Evolutionary conservation across 2,797 vertebrate genomes (phyloP), one percentile per base, ranked within the genome.

Genomic region (Silurus aristotelis): DNA sequence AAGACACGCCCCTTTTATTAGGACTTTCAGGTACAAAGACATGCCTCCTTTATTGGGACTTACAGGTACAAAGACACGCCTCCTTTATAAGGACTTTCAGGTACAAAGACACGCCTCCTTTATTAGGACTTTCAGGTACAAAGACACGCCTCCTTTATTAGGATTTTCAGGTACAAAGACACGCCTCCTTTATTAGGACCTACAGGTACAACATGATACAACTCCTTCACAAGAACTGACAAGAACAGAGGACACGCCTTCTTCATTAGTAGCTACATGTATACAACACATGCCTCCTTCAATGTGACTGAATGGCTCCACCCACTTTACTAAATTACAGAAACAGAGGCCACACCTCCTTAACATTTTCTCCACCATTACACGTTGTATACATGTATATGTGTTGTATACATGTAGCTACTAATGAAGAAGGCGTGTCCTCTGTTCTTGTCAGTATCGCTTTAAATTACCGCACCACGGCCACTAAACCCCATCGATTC

Each of bases 401-500:
- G n/a, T n/a, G n/a, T n/a, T n/a, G n/a, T n/a, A n/a, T n/a, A n/a
- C n/a, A n/a, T n/a, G n/a, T n/a, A n/a, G n/a, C n/a, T n/a, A n/a
- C n/a, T n/a, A n/a, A n/a, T n/a, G n/a, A n/a, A n/a, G n/a, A n/a
- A n/a, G n/a, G n/a, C n/a, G n/a, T n/a, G n/a, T n/a, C n/a, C n/a
- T n/a, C n/a, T n/a, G n/a, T n/a, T n/a, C n/a, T n/a, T n/a, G n/a
- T n/a, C n/a, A 67, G 58, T 82, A 61, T 84, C 48, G 14, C 82
- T 71, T 71, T 83, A 85, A 84, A 86, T 88, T 86, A 71, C 73
- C 72, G 86, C 76, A 75, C 81, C 67, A 61, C 48, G 27, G 68
- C 75, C 20, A 48, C 71, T 76, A 88, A 87, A 87, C 52, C 86
- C 84, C 87, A 84, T 87, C 78, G 83, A 89, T 89, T 87, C 81